A percentile compares a stretch with the other conserved stretches of the same genome.
phyloP scores from a whole-genome alignment of 2,797 vertebrate species.

The Amphiprion clarkii region DNA sequence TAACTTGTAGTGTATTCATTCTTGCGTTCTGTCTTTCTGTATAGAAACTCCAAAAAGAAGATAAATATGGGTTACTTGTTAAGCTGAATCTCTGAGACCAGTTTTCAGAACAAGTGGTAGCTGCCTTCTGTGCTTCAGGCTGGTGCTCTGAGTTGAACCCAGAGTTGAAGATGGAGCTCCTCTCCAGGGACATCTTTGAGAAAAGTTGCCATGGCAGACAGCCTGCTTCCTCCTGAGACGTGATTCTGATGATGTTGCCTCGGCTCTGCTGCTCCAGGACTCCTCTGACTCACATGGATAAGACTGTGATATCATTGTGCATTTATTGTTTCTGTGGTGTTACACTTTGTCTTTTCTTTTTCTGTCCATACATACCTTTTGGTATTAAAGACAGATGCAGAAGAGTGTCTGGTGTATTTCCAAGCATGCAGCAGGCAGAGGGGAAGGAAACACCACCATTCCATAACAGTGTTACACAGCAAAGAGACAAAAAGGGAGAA shows the following conservation, averaged over 20 bases:
- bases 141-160: conserved; percentile 33
- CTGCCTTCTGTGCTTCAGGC: conserved; percentile 42
- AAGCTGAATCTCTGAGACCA: conserved; percentile 37
- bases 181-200: conserved; percentile 42
- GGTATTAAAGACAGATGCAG: neutral
- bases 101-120: conserved; percentile 20
- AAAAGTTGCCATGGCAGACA: conserved; percentile 39
- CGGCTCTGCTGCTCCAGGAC: conserved; percentile 1
- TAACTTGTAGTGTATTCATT: no score
- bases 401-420: conserved; percentile 7
- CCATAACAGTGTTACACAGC: conserved; percentile 2
- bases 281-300: conserved; percentile 14
- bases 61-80: neutral
- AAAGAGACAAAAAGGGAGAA: neutral
- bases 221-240: conserved; percentile 37
- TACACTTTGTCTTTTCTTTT: neutral
- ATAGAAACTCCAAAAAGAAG: neutral
- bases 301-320: conserved; percentile 6
- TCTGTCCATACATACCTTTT: neutral
- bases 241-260: conserved; percentile 33
- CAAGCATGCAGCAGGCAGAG: conserved; percentile 22
- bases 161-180: conserved; percentile 36
- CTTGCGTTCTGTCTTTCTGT: no score
- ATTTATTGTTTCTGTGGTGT: conserved; percentile 2
- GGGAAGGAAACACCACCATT: conserved; percentile 19